Base-by-base conservation (phyloP, 2,888 invertebrate species). In the Oscheius sp. region DNA sequence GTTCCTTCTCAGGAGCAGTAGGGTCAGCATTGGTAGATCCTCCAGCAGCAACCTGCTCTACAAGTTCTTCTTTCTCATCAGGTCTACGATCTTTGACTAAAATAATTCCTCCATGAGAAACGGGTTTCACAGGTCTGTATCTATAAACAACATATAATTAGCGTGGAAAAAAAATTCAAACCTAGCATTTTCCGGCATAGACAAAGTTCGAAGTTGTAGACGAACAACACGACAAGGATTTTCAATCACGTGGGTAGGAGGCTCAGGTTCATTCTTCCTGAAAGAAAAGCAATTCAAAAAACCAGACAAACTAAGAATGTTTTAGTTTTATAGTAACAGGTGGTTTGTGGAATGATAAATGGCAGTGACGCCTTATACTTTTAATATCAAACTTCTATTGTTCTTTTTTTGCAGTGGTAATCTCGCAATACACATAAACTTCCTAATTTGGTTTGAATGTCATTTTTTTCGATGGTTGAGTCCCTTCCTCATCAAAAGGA, bases 201-300 rank as follows among this genome's bases (percentile, higher is more conserved):
- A 90, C 51, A 96, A 89, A 8, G 90, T 89, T 76, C 89, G 89
- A 73, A 90, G 83, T 88, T 96, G 98, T 85, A 94, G 94, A 74
- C 94, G 91, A 90, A 99, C 91, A 0, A 94, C 91, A 66, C 98
- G 91, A 0, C 95, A 95, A 0, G 98, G 98, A 89, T 98, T 98
- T 82, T 91, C 91, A 49, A 99, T 44, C 33, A 36, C 28, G 62
- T 68, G 47, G 33, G 38, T 61, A 17, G 59, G 20, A 30, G 56
- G 22, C 44, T 72, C 64, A 36, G 47, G 32, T 38, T 73, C 65
- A 17, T 50, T 59, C 45, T 68, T 63, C 56, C 63, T 62, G 62
- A 49, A 59, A 63, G 14, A 47, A 47, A 26, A 41, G 44, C 44
- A 17, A 41, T 30, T 59, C 59, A 24, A 14, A 30, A 17, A 28